Percentiles rank a stretch among this genome's conserved stretches.
phyloP scores from a whole-genome alignment of 1,140 invertebrate genomes.

The Brachionus sp. region DNA sequence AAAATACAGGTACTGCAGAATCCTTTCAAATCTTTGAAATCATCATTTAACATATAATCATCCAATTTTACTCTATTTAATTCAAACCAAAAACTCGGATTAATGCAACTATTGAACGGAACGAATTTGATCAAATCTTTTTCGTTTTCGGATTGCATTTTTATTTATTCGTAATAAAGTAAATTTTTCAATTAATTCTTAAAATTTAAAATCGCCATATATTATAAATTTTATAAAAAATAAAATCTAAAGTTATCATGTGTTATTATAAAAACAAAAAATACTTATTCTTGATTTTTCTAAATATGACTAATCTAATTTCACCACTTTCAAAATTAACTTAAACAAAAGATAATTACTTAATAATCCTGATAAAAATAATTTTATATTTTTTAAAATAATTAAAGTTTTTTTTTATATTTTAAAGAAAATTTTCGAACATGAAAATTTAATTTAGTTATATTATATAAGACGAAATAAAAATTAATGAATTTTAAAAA shows the following conservation, averaged over 20 bases:
- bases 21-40: constrained; percentile 30
- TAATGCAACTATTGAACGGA: constrained; percentile 21
- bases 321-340: background rate
- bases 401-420: no score
- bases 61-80: constrained; percentile 36
- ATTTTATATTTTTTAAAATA: no score
- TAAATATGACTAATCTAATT: background rate
- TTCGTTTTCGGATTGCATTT: constrained; percentile 17
- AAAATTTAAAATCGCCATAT: no score
- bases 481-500: no score
- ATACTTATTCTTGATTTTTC: background rate
- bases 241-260: no score
- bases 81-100: constrained; percentile 46
- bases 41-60: constrained; percentile 27
- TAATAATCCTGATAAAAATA: no score
- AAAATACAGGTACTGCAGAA: constrained; percentile 15
- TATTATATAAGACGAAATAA: no score
- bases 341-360: background rate
- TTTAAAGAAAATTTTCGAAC: no score
- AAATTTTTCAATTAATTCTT: background rate
- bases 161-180: background rate
- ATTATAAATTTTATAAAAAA: no score
- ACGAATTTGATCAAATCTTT: constrained; percentile 38
- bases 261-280: background rate
- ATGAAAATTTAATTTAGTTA: no score